phyloP scores from a whole-genome alignment of 1,140 invertebrate genomes.

The Aphis gossypii region DNA sequence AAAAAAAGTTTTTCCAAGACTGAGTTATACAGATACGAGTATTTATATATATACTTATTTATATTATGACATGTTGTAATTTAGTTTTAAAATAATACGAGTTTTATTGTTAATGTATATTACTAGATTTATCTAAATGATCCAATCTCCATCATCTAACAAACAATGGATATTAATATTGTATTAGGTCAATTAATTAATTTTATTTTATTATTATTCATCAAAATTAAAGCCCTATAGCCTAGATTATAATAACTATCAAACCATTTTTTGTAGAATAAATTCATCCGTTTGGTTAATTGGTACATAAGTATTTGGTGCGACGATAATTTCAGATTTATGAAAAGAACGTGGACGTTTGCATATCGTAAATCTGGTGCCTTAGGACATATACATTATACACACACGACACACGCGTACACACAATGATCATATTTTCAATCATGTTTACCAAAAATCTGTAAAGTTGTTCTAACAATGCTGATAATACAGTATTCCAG shows the following conservation, averaged over 20 bases:
- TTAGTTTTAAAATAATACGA: too few species aligned
- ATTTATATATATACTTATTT: too few species aligned
- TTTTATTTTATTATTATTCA: too few species aligned
- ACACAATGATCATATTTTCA: neutral
- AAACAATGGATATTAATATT: neutral
- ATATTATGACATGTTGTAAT: too few species aligned
- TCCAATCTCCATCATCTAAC: neutral
- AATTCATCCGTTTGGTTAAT: neutral
- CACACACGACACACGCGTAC: neutral
- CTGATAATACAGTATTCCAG: neutral
- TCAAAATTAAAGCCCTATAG: too few species aligned
- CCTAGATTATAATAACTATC: too few species aligned
- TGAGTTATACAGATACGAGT: too few species aligned
- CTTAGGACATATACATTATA: neutral
- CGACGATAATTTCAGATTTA: neutral
- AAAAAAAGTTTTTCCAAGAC: too few species aligned
- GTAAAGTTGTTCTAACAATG: slow-evolving; percentile 1
- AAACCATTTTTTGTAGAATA: too few species aligned
- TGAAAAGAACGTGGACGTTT: neutral
- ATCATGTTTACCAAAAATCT: neutral
- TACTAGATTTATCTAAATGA: too few species aligned
- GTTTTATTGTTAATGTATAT: too few species aligned
- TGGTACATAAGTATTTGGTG: neutral
- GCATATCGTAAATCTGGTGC: neutral
- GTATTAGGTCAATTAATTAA: neutral